These are phyloP conservation scores for Pipistrellus nathusii DNA, from an alignment of 2,797 vertebrate species.

Conservation along the genomic window DNA sequence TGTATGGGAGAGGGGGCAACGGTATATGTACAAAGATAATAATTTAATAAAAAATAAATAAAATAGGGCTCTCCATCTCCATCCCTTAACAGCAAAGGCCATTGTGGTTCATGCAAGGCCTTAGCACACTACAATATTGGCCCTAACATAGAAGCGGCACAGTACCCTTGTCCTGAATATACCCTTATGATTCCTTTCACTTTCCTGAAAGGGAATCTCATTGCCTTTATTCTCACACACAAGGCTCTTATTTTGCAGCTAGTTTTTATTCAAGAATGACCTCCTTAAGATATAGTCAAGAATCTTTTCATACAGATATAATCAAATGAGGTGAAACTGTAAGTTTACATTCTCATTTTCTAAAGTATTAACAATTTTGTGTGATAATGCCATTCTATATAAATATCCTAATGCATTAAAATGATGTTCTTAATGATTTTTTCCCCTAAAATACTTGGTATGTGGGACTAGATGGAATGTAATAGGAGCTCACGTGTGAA, in stretches of 20 bases:
- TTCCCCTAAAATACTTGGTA: constrained; percentile 74
- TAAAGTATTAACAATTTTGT: constrained; percentile 77
- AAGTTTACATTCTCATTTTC: constrained; percentile 79
- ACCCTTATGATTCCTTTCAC: neutral
- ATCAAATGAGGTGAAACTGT: constrained; percentile 74
- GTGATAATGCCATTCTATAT: constrained; percentile 80
- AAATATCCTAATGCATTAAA: constrained; percentile 81
- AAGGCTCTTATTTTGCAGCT: neutral
- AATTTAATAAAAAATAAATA: neutral
- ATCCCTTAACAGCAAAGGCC: neutral
- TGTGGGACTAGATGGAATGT: constrained; percentile 75
- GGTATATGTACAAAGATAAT: no score
- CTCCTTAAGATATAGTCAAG: constrained; percentile 42
- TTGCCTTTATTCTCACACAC: neutral
- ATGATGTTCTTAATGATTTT: constrained; percentile 81
- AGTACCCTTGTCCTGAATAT: neutral
- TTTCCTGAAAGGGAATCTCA: constrained; percentile 44
- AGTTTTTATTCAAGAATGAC: constrained; percentile 59
- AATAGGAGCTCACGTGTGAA: constrained; percentile 81
- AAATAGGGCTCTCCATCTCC: neutral
- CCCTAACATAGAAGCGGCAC: neutral
- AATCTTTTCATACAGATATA: constrained; percentile 63
- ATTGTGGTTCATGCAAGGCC: neutral
- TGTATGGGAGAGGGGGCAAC: no score
- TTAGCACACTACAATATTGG: neutral